Base-by-base conservation (phyloP, 2,113 vertebrate species). In the Epinephelus lanceolatus region DNA sequence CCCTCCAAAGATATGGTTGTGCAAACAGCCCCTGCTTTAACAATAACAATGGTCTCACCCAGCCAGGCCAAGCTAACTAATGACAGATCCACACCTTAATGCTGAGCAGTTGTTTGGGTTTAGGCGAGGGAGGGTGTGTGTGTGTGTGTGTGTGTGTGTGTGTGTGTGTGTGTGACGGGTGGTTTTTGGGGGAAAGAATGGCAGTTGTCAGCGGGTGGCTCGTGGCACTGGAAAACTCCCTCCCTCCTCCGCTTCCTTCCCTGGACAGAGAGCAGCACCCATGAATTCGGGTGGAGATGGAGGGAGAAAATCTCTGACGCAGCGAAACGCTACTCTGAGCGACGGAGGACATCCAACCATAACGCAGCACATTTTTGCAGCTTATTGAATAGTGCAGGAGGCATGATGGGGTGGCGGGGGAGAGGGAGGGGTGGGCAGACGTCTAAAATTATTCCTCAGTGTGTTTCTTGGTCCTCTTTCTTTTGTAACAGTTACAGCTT, bases 51-150 rank as follows among this genome's bases (percentile, higher is more conserved):
- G 86, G 88, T 94, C 85, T 91, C 88, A 88, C 82, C 86, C 90
- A 85, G 90, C 91, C 89, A 83, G 91, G 84, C 90, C 81, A 52
- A 88, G 92, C 87, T 92, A 93, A 93, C 93, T 94, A 94, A 93
- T 92, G 94, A 93, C 93, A 95, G 94, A 95, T 93, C 93, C 92
- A 91, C 94, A 94, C 92, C 93, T 94, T 94, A 93, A 90, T 91
- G 92, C 86, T 89, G 78, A 93, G 91, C 91, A 91, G 89, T 93
- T 92, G 90, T 94, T 92, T 93, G 93, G 91, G 85, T 91, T 93
- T 81, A 83, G 65, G 75, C 25, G 23, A 56, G 56, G 55, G 83
- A 86, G 78, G 60, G 40, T 19, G 62, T 33, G 80, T 62, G 49
- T 51, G 49, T 51, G 49, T 49, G 56, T 49, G 63, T 21, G 66